Percentiles rank a stretch among this genome's conserved stretches.
Conservation (phyloP, 2,113 vertebrate genomes). For the Charina bottae region DNA sequence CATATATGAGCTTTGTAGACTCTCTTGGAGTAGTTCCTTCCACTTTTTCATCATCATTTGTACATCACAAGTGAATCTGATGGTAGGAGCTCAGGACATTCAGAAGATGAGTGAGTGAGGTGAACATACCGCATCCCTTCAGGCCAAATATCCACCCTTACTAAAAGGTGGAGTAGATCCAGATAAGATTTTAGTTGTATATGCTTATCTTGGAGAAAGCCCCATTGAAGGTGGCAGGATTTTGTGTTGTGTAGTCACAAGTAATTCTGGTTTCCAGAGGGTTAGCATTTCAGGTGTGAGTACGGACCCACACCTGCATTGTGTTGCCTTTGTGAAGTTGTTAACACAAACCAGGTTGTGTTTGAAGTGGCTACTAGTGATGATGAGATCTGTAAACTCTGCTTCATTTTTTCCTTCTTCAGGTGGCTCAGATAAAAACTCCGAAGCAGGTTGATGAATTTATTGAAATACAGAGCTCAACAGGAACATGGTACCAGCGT, state of each 20-base stretch:
- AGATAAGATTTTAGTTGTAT: not conserved
- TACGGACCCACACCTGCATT: not conserved
- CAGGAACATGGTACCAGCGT: constrained; percentile 89
- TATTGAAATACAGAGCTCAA: constrained; percentile 93
- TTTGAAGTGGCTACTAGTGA: not conserved
- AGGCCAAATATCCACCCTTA: not conserved
- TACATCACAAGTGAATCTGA: not conserved
- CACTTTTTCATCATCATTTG: not conserved
- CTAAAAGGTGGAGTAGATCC: not conserved
- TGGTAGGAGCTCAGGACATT: not conserved
- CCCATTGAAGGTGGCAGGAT: not conserved
- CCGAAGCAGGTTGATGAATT: constrained; percentile 94
- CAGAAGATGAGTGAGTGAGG: not conserved
- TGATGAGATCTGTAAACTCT: not conserved
- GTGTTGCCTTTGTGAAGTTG: not conserved
- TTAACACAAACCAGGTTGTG: too few species aligned
- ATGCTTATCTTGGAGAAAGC: not conserved
- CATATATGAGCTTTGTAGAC: not conserved
- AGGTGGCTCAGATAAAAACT: constrained; percentile 95
- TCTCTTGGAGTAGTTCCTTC: not conserved
- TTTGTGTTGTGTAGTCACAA: not conserved
- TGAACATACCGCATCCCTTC: not conserved
- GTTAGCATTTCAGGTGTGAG: not conserved
- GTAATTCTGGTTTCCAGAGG: not conserved
- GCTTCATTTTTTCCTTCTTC: not conserved